These are phyloP conservation scores for Pristionchus mayeri DNA, from an alignment of 2,888 invertebrate genomes.

Conservation along the genomic window DNA sequence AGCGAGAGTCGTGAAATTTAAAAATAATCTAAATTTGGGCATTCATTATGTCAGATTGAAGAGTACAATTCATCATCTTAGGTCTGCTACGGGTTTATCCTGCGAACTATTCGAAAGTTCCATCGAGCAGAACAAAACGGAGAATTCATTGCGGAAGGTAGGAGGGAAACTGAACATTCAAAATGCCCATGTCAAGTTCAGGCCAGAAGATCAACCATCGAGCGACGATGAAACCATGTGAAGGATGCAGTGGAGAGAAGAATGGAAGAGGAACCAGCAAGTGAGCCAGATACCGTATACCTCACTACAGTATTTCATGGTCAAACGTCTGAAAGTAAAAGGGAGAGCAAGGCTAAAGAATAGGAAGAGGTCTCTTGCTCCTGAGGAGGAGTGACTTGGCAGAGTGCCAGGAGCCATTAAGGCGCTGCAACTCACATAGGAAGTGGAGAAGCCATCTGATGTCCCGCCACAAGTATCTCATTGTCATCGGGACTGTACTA, in stretches of 20 bases:
- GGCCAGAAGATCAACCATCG: conserved; percentile 31
- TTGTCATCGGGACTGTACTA: conserved; percentile 75
- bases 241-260: neutral
- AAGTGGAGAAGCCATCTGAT: conserved; percentile 67
- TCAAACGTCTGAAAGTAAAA: too few relatives aligned
- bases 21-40: too few relatives aligned
- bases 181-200: neutral
- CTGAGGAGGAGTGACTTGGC: too few relatives aligned
- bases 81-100: conserved; percentile 73
- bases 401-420: conserved; percentile 27
- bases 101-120: conserved; percentile 74
- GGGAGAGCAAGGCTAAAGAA: too few relatives aligned
- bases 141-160: conserved; percentile 7
- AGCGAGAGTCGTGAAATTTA: too few relatives aligned
- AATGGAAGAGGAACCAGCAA: conserved; percentile 2
- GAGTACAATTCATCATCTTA: conserved; percentile 48
- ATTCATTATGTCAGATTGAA: too few relatives aligned
- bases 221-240: conserved; percentile 17
- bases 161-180: neutral
- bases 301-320: too few relatives aligned
- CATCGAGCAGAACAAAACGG: conserved; percentile 57
- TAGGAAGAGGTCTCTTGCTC: too few relatives aligned
- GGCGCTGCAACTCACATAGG: conserved; percentile 68
- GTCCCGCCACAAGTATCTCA: conserved; percentile 75
- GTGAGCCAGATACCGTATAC: neutral